These are phyloP conservation scores for Antrozous pallidus DNA, from an alignment of 2,797 vertebrate species.

Conservation along the genomic window DNA sequence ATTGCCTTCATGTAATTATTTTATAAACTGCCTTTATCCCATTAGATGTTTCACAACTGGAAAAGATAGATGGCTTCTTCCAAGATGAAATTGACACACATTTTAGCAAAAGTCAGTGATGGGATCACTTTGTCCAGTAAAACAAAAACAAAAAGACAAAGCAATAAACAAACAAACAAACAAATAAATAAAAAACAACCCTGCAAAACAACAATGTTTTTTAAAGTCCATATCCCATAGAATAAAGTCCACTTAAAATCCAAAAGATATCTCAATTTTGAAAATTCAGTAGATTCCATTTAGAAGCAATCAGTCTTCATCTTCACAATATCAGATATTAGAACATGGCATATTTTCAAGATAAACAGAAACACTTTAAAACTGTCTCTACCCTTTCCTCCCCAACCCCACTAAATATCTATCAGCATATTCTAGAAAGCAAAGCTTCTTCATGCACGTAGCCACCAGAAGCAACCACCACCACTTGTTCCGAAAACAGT, in stretches of 20 bases:
- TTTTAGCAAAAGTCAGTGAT: constrained; percentile 21
- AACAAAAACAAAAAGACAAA: not conserved
- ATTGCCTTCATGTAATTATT: not conserved
- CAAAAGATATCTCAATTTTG: not conserved
- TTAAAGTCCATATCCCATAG: not conserved
- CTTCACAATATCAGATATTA: constrained; percentile 66
- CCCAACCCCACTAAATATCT: not conserved
- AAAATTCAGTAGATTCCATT: not conserved
- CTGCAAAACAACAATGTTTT: not conserved
- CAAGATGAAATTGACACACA: constrained; percentile 25
- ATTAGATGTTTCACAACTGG: constrained; percentile 13
- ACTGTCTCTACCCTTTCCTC: not conserved
- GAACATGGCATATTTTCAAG: constrained; percentile 60
- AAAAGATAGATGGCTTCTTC: constrained; percentile 19
- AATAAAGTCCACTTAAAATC: constrained; percentile 20
- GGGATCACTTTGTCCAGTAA: not conserved
- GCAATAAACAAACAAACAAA: no score
- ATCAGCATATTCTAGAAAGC: constrained; percentile 71
- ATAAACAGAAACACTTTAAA: constrained; percentile 58
- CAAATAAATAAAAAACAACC: not conserved
- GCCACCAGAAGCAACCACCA: constrained; percentile 48
- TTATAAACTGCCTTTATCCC: constrained; percentile 19
- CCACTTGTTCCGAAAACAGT: constrained; percentile 58
- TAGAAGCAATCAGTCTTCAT: constrained; percentile 58
- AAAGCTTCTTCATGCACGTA: constrained; percentile 64